Base-by-base conservation (phyloP, 2,797 vertebrate species). In the Pyrocephalus nanus region DNA sequence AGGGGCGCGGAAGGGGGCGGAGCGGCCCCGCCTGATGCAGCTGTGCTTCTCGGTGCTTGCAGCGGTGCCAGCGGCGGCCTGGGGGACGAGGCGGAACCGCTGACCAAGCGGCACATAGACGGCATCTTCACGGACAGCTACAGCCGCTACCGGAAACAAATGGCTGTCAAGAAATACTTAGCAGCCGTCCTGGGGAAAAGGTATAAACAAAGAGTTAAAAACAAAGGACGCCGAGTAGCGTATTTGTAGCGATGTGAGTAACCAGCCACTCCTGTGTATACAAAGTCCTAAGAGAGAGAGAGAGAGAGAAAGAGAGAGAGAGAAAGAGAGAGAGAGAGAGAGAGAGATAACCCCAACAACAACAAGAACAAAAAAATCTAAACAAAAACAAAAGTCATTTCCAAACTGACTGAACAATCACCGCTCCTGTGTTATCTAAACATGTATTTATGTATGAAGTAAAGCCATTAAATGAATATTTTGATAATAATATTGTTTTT, bases 121-220 rank as follows among this genome's bases (percentile, higher is more conserved):
- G 99, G 99, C 86, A 99, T 99, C 98, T 99, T 99, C 98, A 99
- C 99, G 43, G 99, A 99, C 98, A 99, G 99, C 98, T 99, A 99
- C 98, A 99, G 99, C 97, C 99, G 99, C 98, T 99, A 99, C 98
- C 97, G 99, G 96, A 99, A 99, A 98, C 99, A 99, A 99, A 99
- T 99, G 99, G 99, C 99, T 92, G 99, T 99, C 97, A 99, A 99
- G 99, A 99, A 99, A 98, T 99, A 99, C 98, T 98, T 99, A 98
- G 99, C 99, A 47, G 99, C 99, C 1, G 99, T 99, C 97, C 98
- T 99, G 95, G 99, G 99, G 98, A 99, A 99, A 99, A 99, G 99
- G 99, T 99, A 99, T 98, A 99, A 99, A 99, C 99, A 99, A 98
- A 99, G 99, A 98, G 98, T 99, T 99, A 99, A 99, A 99, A 99